These are phyloP conservation scores for Noturus placidus DNA, from an alignment of 2,113 vertebrate species.

Conservation along the genomic window DNA sequence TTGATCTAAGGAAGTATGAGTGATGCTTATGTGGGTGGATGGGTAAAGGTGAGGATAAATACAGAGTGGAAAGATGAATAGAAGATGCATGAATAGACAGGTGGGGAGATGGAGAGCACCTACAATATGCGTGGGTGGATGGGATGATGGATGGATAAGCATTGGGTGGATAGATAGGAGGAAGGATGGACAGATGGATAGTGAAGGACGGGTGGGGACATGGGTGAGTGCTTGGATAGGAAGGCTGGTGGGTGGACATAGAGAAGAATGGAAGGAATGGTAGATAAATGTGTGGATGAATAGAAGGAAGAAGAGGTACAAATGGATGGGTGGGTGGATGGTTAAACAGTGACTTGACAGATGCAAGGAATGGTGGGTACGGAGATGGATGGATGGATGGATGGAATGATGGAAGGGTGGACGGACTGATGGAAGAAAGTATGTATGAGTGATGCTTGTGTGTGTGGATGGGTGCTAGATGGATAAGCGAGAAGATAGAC, in stretches of 20 bases:
- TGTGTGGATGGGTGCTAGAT: not conserved
- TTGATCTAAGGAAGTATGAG: slow-evolving; percentile 6
- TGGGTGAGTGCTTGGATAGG: too few species aligned
- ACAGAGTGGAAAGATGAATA: not conserved
- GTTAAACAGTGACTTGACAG: not conserved
- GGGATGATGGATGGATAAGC: not conserved
- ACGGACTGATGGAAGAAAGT: slow-evolving; percentile 20
- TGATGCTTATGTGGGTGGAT: not conserved
- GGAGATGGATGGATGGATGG: not conserved
- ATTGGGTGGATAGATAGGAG: not conserved
- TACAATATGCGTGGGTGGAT: not conserved
- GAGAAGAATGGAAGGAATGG: not conserved
- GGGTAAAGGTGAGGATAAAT: not conserved
- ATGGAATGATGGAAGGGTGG: not conserved
- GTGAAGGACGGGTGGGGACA: not conserved
- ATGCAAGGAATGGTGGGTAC: not conserved
- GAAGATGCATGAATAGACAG: not conserved
- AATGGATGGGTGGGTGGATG: not conserved
- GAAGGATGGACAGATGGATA: not conserved
- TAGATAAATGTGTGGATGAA: not conserved
- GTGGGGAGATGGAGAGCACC: not conserved
- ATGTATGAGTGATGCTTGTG: not conserved
- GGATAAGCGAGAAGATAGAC: too few species aligned
- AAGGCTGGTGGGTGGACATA: too few species aligned
- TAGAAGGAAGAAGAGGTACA: not conserved